Evolutionary conservation across 2,113 vertebrate genomes (phyloP).

Genomic region (Gasterosteus nipponicus): DNA sequence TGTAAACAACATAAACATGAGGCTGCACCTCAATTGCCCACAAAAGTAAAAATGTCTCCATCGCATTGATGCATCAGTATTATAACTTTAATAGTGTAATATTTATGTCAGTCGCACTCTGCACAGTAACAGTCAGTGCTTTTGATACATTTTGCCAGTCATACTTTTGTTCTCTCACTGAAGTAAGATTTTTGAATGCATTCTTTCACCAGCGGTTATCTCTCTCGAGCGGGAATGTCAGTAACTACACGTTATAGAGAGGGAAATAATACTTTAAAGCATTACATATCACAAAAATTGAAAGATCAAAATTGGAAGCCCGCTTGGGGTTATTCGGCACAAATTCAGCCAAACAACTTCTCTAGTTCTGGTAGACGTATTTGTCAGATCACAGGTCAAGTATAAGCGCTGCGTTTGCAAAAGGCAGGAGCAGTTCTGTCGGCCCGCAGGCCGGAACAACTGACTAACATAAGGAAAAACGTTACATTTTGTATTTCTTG

Average conservation of each 20-base stretch:
- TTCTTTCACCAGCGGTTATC: not conserved
- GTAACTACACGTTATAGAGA: not conserved
- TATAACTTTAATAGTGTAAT: not conserved
- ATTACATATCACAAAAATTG: not conserved
- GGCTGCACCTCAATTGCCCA: not conserved
- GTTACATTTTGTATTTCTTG: too few species aligned
- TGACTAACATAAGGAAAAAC: too few species aligned
- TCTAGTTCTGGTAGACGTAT: too few species aligned
- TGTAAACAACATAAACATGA: too few species aligned
- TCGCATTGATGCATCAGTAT: not conserved
- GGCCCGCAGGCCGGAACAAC: too few species aligned
- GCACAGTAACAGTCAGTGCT: too few species aligned
- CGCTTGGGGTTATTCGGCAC: too few species aligned
- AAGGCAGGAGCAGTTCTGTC: too few species aligned
- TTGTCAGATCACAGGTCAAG: too few species aligned
- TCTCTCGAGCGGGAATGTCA: constrained; percentile 1
- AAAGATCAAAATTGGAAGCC: too few species aligned
- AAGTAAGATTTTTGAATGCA: not conserved
- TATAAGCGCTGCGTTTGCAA: too few species aligned
- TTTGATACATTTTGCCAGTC: not conserved
- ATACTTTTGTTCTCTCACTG: not conserved
- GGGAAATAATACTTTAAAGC: not conserved
- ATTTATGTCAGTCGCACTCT: not conserved
- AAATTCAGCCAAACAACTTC: too few species aligned
- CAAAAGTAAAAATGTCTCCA: not conserved